Conservation (phyloP, 2,888 invertebrate species). For the Diarsia dahlii region DNA sequence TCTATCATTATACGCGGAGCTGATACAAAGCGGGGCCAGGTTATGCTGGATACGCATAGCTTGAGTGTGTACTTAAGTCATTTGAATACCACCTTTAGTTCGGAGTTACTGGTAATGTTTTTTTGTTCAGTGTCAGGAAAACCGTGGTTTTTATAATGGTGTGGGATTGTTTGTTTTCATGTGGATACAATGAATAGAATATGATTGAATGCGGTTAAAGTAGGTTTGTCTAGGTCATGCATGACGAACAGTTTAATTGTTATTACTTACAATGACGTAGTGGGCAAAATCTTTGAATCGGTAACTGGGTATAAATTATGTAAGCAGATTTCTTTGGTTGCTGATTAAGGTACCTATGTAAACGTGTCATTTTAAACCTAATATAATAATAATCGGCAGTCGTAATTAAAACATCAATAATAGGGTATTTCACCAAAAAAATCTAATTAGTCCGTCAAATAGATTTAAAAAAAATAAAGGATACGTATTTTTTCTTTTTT, state of each 20-base stretch:
- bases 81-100: constrained; percentile 22
- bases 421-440: too few relatives aligned
- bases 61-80: constrained; percentile 4
- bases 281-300: not conserved
- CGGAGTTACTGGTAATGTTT: constrained; percentile 25
- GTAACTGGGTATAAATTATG: not conserved
- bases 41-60: too few relatives aligned
- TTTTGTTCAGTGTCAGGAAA: constrained; percentile 19
- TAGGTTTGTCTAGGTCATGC: not conserved
- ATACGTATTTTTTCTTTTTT: too few relatives aligned
- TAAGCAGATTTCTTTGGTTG: too few relatives aligned
- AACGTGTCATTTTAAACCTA: too few relatives aligned
- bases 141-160: constrained; percentile 7
- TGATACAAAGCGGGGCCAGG: too few relatives aligned
- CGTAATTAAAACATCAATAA: too few relatives aligned
- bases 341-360: too few relatives aligned
- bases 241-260: not conserved
- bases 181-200: not conserved
- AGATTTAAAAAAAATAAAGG: too few relatives aligned
- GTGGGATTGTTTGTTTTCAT: constrained; percentile 16
- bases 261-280: not conserved
- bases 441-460: too few relatives aligned
- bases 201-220: constrained; percentile 13
- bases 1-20: too few relatives aligned
- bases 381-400: too few relatives aligned